Evolutionary conservation across 2,113 vertebrate genomes (phyloP).

Genomic region (Chrysemys picta): DNA sequence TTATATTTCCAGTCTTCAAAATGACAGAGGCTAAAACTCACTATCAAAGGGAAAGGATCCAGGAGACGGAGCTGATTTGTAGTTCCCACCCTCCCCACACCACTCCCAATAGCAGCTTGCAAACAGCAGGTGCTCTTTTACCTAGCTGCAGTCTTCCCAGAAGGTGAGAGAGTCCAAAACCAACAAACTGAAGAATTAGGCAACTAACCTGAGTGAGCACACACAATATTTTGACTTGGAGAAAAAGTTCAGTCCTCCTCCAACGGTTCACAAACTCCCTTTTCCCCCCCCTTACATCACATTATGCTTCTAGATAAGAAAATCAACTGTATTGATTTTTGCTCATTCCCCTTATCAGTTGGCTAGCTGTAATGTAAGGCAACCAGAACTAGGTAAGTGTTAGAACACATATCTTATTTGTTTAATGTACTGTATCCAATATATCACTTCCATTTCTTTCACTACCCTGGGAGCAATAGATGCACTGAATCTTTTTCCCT

Average conservation of each 20-base stretch:
- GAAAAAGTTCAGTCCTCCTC: background rate
- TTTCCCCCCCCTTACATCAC: background rate
- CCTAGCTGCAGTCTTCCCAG: background rate
- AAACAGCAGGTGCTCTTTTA: background rate
- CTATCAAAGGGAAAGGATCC: conserved; percentile 6
- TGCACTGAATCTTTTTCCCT: background rate
- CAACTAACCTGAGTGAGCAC: background rate
- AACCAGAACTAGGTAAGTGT: background rate
- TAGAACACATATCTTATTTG: background rate
- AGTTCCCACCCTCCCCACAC: background rate
- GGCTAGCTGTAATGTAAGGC: too few species aligned
- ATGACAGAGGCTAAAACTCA: conserved; percentile 24
- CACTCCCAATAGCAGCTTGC: background rate
- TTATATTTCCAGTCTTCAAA: conserved; percentile 27
- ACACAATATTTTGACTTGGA: background rate
- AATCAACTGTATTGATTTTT: background rate
- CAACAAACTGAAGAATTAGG: background rate
- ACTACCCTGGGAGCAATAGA: background rate
- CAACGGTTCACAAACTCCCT: background rate
- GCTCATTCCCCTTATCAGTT: background rate
- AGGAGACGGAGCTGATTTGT: background rate
- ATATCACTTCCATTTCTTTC: background rate
- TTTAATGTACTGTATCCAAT: background rate
- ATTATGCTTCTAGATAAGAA: background rate
- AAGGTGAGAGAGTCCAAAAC: background rate